These are phyloP conservation scores for Barypeithes pellucidus DNA, from an alignment of 2,888 invertebrate genomes.

Conservation along the genomic window DNA sequence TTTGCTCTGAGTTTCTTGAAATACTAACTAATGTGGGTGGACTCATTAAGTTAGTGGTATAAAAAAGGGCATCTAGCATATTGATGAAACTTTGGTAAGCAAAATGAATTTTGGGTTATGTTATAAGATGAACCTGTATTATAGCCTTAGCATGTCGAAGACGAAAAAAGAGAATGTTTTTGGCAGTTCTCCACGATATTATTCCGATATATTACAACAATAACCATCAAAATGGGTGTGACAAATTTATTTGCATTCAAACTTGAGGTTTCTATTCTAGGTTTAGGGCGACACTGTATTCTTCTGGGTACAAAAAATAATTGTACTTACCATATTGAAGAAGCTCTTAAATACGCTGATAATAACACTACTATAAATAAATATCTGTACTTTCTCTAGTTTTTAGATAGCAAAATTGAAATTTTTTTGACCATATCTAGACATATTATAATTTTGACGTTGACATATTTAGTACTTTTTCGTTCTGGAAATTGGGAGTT, in stretches of 20 bases:
- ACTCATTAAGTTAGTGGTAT: no score
- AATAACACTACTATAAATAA: background rate
- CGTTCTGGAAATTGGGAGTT: background rate
- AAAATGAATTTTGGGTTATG: background rate
- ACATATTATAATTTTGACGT: background rate
- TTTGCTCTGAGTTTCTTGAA: no score
- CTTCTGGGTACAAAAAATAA: background rate
- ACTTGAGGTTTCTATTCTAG: background rate
- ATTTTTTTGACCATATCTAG: background rate
- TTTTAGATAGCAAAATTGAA: constrained; percentile 9
- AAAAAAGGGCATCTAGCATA: no score
- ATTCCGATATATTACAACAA: background rate
- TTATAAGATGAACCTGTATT: no score
- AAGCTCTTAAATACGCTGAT: no score
- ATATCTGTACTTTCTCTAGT: constrained; percentile 6
- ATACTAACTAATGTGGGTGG: no score
- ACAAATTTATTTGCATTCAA: constrained; percentile 16
- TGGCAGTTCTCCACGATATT: no score
- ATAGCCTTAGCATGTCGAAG: no score
- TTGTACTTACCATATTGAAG: background rate
- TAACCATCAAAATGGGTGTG: constrained; percentile 27
- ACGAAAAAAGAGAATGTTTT: no score
- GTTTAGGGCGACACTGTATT: background rate
- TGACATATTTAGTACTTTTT: constrained; percentile 11
- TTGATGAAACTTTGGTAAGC: background rate